Conservation (phyloP, 2,888 invertebrate species). For the Callyntrura guangdongensis region DNA sequence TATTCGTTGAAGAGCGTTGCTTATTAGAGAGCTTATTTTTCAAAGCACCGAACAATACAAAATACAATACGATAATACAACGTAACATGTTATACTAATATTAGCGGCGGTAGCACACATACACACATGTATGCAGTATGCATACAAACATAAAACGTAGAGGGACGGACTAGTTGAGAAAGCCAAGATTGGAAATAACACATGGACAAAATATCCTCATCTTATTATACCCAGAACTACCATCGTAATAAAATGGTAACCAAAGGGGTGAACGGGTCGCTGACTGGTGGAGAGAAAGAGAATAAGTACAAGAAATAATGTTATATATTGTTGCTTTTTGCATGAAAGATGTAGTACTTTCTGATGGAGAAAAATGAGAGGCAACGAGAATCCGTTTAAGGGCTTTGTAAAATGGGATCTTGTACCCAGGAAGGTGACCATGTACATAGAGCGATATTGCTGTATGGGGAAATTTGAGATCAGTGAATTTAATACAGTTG, state of each 20-base stretch:
- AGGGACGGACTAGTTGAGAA: constrained; percentile 6
- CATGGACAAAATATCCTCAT: constrained; percentile 71
- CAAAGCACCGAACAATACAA: constrained; percentile 2
- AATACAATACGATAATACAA: constrained; percentile 22
- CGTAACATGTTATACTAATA: constrained; percentile 10
- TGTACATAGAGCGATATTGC: too few species aligned
- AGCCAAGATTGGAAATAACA: constrained; percentile 74
- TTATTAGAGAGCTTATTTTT: constrained; percentile 48
- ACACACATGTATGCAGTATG: too few species aligned
- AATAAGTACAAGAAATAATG: constrained; percentile 23
- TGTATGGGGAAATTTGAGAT: too few species aligned
- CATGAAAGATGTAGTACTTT: constrained; percentile 60
- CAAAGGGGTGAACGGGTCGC: constrained; percentile 66
- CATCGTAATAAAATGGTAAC: constrained; percentile 68
- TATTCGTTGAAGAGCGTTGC: neutral
- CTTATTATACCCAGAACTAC: constrained; percentile 69
- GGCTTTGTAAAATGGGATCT: too few species aligned
- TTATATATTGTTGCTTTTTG: constrained; percentile 65
- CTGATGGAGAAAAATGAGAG: constrained; percentile 59
- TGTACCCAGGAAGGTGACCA: neutral
- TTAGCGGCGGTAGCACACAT: neutral
- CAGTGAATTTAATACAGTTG: too few species aligned
- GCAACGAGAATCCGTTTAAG: neutral
- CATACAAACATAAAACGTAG: neutral
- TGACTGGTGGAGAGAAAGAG: constrained; percentile 39